Percentiles rank a stretch among this genome's conserved stretches.
These are phyloP conservation scores for Noturus placidus DNA, from an alignment of 2,113 vertebrate species.

Conservation along the genomic window DNA sequence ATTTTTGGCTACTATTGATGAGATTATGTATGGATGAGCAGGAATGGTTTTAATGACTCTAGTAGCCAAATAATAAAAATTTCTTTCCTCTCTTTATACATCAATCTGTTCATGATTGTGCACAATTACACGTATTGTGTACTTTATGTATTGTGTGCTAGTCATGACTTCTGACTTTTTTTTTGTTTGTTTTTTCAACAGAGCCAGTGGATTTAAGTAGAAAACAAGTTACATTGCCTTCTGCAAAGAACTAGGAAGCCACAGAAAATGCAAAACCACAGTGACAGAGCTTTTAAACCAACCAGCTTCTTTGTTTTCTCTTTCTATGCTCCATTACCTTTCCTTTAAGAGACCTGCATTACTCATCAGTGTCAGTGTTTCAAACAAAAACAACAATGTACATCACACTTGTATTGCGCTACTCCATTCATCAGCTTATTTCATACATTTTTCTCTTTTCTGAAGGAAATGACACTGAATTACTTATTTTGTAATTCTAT, in stretches of 20 bases:
- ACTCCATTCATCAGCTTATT: neutral
- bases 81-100: neutral
- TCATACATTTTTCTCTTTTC: constrained; percentile 16
- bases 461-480: constrained; percentile 52
- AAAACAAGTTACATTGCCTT: constrained; percentile 33
- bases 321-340: constrained; percentile 10
- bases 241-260: constrained; percentile 42
- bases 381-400: neutral
- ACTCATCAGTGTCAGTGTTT: constrained; percentile 20
- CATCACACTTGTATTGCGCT: constrained; percentile 6
- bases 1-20: neutral
- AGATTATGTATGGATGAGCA: neutral
- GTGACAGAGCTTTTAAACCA: constrained; percentile 59
- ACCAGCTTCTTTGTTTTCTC: constrained; percentile 21
- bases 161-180: constrained; percentile 17
- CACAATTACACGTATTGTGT: neutral
- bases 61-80: neutral
- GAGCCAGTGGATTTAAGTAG: constrained; percentile 44
- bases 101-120: neutral
- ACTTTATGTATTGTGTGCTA: neutral
- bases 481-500: constrained; percentile 56
- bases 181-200: constrained; percentile 25
- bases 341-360: constrained; percentile 11
- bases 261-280: constrained; percentile 53
- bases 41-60: neutral